Conservation (phyloP, 1,140 invertebrate species). For the Drosophila ananassae region DNA sequence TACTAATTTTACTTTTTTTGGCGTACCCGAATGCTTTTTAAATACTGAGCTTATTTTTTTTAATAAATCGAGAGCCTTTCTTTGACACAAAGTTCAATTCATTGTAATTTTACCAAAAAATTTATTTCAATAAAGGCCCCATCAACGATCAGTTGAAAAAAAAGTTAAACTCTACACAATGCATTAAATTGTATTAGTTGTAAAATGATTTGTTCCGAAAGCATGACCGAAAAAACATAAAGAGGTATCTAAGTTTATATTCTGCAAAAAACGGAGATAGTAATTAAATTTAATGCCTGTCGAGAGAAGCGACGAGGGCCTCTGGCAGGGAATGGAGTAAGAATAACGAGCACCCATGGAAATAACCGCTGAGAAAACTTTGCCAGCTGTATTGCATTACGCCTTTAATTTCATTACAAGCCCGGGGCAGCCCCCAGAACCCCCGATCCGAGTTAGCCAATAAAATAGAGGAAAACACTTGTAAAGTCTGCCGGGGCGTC, state of each 20-base stretch:
- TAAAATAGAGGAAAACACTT: slow-evolving; percentile 77
- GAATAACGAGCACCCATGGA: slow-evolving; percentile 57
- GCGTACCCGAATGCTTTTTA: neutral
- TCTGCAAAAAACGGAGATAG: slow-evolving; percentile 36
- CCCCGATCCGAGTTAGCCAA: slow-evolving; percentile 35
- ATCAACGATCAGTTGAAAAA: no score
- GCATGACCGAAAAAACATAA: neutral
- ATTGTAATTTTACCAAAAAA: neutral
- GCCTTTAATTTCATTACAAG: slow-evolving; percentile 78
- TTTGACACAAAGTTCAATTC: neutral
- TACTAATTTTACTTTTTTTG: neutral
- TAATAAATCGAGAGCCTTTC: neutral
- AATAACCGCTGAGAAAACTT: slow-evolving; percentile 77
- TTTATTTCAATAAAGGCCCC: no score
- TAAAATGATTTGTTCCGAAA: neutral
- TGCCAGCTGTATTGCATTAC: slow-evolving; percentile 79
- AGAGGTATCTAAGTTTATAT: slow-evolving; percentile 1
- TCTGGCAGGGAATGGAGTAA: slow-evolving; percentile 21
- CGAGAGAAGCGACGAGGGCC: slow-evolving; percentile 37
- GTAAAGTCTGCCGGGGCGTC: slow-evolving; percentile 57
- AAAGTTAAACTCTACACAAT: neutral
- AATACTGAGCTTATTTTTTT: neutral
- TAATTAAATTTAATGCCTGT: slow-evolving; percentile 74
- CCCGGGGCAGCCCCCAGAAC: slow-evolving; percentile 27
- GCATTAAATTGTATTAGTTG: neutral